phyloP scores from a whole-genome alignment of 1,140 invertebrate genomes.

The Pachypsylla venusta region DNA sequence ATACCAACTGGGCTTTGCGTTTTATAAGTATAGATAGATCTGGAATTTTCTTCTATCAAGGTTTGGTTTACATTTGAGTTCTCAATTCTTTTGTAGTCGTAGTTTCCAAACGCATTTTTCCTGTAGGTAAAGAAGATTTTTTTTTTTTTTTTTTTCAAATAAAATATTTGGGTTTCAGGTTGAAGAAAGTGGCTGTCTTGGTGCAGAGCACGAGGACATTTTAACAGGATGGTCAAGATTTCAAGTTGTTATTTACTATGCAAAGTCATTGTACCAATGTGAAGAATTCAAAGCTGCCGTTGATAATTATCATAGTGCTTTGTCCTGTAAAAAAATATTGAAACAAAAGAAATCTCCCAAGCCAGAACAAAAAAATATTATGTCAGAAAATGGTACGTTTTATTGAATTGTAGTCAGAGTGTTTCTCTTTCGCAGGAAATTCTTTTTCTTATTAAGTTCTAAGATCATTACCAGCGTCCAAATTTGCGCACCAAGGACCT shows the following conservation, averaged over 20 bases:
- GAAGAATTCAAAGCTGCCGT: conserved; percentile 51
- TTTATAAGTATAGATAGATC: too few relatives aligned
- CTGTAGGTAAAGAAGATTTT: too few relatives aligned
- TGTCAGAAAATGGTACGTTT: conserved; percentile 32
- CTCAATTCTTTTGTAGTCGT: too few relatives aligned
- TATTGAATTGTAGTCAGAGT: neutral
- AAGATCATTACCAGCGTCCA: neutral
- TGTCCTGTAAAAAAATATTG: conserved; percentile 50
- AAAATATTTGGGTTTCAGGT: too few relatives aligned
- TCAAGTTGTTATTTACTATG: conserved; percentile 48
- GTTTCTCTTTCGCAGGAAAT: neutral
- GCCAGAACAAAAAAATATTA: conserved; percentile 34
- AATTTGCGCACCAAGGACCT: neutral
- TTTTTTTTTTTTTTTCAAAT: too few relatives aligned
- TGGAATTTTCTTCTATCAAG: too few relatives aligned
- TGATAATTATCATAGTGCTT: conserved; percentile 45
- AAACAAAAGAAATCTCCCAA: conserved; percentile 40
- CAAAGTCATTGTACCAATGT: conserved; percentile 46
- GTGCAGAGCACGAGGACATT: too few relatives aligned
- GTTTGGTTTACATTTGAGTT: too few relatives aligned
- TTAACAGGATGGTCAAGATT: conserved; percentile 40
- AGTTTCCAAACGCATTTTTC: too few relatives aligned
- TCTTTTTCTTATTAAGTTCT: neutral
- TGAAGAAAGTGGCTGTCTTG: too few relatives aligned
- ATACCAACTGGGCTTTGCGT: too few relatives aligned